A percentile compares a stretch with the other conserved stretches of the same genome.
phyloP scores from a whole-genome alignment of 2,888 invertebrate species.

The Philaethria dido region DNA sequence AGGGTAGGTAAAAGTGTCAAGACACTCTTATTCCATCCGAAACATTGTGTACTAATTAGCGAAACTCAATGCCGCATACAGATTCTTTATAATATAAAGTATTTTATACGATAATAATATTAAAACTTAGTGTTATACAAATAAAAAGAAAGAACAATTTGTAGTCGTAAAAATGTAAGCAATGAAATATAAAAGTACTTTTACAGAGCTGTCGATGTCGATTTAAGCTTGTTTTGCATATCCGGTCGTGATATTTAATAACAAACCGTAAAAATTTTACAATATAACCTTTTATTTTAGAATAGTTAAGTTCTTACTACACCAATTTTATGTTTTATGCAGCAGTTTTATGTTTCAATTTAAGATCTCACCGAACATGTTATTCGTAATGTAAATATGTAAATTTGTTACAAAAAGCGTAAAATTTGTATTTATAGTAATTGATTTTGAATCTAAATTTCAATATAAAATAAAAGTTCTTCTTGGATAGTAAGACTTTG shows the following conservation, averaged over 20 bases:
- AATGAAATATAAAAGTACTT: background rate
- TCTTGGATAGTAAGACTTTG: no score
- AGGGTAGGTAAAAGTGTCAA: no score
- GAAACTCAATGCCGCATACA: no score
- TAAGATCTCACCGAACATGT: background rate
- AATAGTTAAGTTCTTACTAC: background rate
- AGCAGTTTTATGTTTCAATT: conserved; percentile 13
- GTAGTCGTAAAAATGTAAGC: background rate
- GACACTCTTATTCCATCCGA: no score
- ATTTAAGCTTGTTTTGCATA: background rate
- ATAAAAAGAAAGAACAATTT: background rate
- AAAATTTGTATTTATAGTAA: background rate
- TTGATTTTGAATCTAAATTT: no score
- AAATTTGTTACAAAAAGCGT: background rate
- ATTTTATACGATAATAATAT: no score
- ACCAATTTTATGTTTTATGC: conserved; percentile 3
- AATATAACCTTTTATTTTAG: background rate
- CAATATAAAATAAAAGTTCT: no score
- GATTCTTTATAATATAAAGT: background rate
- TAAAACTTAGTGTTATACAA: background rate
- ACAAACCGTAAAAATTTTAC: background rate
- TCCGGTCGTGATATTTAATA: background rate
- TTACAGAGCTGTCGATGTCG: background rate
- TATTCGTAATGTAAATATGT: background rate
- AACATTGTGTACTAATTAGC: no score